Conservation (phyloP, 2,113 vertebrate genomes). For the Cnemophilus loriae region DNA sequence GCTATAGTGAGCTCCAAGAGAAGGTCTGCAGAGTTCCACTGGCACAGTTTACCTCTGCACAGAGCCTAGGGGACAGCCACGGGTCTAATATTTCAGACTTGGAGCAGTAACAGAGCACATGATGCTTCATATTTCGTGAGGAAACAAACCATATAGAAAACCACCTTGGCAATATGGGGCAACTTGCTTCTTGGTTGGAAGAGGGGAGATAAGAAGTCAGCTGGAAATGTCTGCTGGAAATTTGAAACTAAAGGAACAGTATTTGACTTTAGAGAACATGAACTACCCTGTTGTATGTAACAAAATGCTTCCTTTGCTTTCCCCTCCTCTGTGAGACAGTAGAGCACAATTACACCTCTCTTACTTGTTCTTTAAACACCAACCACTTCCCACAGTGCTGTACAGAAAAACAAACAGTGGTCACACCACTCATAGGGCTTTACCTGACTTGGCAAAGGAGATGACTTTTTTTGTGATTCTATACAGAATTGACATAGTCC, state of each 20-base stretch:
- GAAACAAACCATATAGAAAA: not conserved
- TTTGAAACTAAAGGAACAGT: not conserved
- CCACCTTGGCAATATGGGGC: not conserved
- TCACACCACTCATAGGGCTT: not conserved
- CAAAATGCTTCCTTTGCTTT: not conserved
- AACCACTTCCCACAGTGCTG: not conserved
- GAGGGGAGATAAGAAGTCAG: not conserved
- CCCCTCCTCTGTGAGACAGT: not conserved
- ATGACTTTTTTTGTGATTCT: not conserved
- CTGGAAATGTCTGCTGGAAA: not conserved
- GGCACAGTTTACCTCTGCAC: not conserved
- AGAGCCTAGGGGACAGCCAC: not conserved
- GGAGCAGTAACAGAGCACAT: not conserved
- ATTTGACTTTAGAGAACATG: not conserved
- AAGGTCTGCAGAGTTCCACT: not conserved
- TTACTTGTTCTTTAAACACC: not conserved
- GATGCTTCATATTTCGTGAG: not conserved
- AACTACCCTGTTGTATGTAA: not conserved
- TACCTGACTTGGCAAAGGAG: not conserved
- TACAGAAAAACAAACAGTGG: not conserved
- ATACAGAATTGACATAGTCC: not conserved
- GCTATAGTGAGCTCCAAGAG: not conserved
- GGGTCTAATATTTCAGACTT: not conserved
- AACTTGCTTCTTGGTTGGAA: not conserved
- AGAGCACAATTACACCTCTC: not conserved